Evolutionary conservation across 2,113 vertebrate species (phyloP).

Genomic region (Hepsetus odoe): DNA sequence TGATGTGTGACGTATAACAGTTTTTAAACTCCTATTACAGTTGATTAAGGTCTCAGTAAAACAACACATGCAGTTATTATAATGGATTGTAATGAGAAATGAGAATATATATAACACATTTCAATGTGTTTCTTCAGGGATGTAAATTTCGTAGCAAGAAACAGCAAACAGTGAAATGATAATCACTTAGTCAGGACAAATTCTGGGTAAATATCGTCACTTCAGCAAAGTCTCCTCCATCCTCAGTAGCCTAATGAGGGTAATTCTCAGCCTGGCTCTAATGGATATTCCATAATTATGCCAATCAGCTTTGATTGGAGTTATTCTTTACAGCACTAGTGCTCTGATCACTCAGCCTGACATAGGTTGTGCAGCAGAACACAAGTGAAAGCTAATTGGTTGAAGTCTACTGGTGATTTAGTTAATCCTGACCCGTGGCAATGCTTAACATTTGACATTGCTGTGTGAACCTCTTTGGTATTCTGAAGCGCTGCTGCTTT

Average conservation of each 20-base stretch:
- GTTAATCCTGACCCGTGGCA: neutral
- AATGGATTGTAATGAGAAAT: neutral
- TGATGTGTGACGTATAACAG: neutral
- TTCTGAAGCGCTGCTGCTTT: neutral
- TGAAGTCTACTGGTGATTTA: neutral
- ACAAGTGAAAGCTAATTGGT: neutral
- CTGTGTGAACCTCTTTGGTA: neutral
- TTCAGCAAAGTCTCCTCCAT: constrained; percentile 4
- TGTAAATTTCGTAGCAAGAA: constrained; percentile 2
- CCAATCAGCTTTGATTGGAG: constrained; percentile 63
- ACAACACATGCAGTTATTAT: neutral
- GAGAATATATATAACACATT: neutral
- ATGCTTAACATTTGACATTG: constrained; percentile 15
- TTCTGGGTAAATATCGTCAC: constrained; percentile 1
- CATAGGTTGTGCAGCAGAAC: constrained; percentile 41
- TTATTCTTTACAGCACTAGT: constrained; percentile 50
- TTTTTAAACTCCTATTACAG: too few species aligned
- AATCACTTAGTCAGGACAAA: neutral
- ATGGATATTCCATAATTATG: constrained; percentile 60
- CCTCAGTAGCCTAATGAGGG: constrained; percentile 61
- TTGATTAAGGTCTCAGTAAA: neutral
- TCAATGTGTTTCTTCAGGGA: neutral
- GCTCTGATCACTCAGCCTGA: neutral
- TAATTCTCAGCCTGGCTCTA: constrained; percentile 52
- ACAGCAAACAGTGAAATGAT: neutral